Evolutionary conservation across 2,888 invertebrate species (phyloP).

Genomic region (Hetaerina titia): DNA sequence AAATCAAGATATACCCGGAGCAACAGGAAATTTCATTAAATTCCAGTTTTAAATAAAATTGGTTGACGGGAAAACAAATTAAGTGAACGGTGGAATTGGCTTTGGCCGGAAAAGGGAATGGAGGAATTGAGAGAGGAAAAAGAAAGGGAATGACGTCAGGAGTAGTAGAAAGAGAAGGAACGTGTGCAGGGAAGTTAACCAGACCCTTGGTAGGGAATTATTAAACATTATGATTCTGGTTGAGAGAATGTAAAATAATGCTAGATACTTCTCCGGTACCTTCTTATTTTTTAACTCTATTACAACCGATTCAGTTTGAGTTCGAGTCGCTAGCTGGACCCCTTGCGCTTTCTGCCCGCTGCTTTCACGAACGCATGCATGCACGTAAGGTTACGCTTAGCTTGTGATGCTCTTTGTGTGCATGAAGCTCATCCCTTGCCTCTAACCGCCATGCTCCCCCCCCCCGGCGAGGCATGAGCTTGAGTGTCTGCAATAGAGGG

Average conservation of each 20-base stretch:
- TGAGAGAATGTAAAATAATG: neutral
- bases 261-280: neutral
- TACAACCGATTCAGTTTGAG: neutral
- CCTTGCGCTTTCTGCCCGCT: neutral
- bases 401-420: constrained; percentile 54
- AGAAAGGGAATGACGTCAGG: neutral
- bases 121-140: neutral
- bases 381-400: constrained; percentile 13
- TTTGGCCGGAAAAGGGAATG: no score
- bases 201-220: no score
- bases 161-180: neutral
- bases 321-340: neutral
- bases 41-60: neutral
- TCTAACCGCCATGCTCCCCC: neutral
- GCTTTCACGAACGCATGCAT: neutral
- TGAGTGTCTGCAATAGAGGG: neutral
- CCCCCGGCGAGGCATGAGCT: neutral
- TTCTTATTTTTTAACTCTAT: neutral
- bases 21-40: neutral
- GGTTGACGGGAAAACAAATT: neutral
- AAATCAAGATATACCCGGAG: neutral
- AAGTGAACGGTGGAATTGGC: neutral
- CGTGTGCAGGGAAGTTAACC: neutral
- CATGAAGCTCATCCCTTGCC: neutral
- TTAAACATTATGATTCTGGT: neutral